A percentile compares a stretch with the other conserved stretches of the same genome.
Conservation (phyloP, 2,113 vertebrate species). For the Candoia aspera region DNA sequence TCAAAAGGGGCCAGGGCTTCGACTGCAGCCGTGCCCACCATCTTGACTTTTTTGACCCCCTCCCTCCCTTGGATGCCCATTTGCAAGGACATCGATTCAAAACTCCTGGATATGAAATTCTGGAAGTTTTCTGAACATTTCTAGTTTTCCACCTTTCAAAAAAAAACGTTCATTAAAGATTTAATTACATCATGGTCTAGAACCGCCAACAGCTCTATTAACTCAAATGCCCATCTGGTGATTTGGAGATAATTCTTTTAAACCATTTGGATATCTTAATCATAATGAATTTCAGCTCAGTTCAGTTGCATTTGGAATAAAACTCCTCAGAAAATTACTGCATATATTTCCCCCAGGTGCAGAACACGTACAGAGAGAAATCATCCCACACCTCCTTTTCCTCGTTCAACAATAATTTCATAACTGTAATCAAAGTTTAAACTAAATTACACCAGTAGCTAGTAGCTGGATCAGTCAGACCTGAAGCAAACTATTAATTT, state of each 20-base stretch:
- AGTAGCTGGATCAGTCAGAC: neutral
- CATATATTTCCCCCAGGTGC: neutral
- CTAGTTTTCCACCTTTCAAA: neutral
- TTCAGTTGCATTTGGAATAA: slow-evolving; percentile 1
- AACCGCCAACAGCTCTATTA: neutral
- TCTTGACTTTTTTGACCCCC: neutral
- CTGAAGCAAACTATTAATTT: neutral
- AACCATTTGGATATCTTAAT: neutral
- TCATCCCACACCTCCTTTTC: neutral
- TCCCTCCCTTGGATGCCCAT: rapidly evolving
- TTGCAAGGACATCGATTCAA: slow-evolving; percentile 13
- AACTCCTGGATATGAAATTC: slow-evolving; percentile 12
- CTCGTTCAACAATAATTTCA: neutral
- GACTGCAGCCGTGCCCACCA: neutral
- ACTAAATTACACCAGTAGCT: neutral
- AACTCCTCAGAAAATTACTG: neutral
- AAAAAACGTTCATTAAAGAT: neutral
- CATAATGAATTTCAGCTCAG: neutral
- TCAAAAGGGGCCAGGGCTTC: slow-evolving; percentile 1
- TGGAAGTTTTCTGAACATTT: neutral
- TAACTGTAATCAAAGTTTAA: neutral
- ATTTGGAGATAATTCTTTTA: neutral
- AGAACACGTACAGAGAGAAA: neutral
- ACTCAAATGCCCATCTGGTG: neutral
- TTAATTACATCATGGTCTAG: neutral